Base-by-base conservation (phyloP, 1,140 invertebrate species). In the Oedothorax gibbosus region DNA sequence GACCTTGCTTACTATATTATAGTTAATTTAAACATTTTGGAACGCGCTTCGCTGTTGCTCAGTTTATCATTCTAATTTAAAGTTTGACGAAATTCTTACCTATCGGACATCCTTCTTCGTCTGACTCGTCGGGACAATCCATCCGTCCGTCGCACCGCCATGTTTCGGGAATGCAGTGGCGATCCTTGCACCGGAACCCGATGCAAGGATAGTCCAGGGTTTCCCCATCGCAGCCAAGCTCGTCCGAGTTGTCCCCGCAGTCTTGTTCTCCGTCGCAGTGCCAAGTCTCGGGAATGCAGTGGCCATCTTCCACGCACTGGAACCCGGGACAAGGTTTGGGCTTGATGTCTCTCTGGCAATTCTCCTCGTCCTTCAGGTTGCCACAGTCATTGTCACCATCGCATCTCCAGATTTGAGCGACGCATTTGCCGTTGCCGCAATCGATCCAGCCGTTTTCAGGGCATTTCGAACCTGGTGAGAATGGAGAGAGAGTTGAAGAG, bases 71-170 rank as follows among this genome's bases (percentile, higher is more conserved):
- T 62, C 15, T n/a, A 35, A 35, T 35, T 35, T 35, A 35, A 35
- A 35, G 1, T 35, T 10, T 12, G 35, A 66, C 18, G 0, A 14
- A 66, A 60, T 14, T 60, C 7, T 71, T 51, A 71, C 68, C 68
- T 71, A 49, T 73, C 21, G 71, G 51, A 14, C 71, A 73, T 21
- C 21, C 20, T 73, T 71, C 14, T 88, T 90, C 90, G 83, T 90
- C 90, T 0, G 87, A 87, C 18, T 86, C 86, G 81, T 90, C 90
- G 0, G 21, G 15, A 76, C 90, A 90, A 73, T 90, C 90, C 49
- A 35, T 21, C 20, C 80, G 56, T 11, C 89, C 89, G 85, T 90
- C 89, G 85, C 90, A 90, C 12, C 79, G 66, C 85, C 88, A 88
- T 11, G 15, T 18, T 7, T 64, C 15, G 12, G 88, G 88, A 49